These are phyloP conservation scores for Lindbergichthys nudifrons DNA, from an alignment of 2,797 vertebrate species.

Conservation along the genomic window DNA sequence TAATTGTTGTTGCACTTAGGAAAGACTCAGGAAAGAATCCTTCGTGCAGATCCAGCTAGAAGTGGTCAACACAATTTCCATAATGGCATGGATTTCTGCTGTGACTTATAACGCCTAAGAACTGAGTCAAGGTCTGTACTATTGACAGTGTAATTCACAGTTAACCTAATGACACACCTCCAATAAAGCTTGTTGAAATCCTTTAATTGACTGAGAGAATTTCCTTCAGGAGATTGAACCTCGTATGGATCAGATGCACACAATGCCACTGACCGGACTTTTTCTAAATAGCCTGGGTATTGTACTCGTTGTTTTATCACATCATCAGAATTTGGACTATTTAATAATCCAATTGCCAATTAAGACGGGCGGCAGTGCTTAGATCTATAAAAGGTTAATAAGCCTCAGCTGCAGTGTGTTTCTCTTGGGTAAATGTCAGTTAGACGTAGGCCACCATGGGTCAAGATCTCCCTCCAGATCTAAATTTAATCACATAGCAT, in stretches of 20 bases:
- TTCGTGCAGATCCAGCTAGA: slow-evolving; percentile 4
- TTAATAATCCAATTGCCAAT: slow-evolving; percentile 89
- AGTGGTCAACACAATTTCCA: slow-evolving; percentile 6
- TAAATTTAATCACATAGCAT: slow-evolving; percentile 89
- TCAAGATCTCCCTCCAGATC: slow-evolving; percentile 89
- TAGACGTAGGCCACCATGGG: slow-evolving; percentile 84
- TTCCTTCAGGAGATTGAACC: slow-evolving; percentile 47
- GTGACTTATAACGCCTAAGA: slow-evolving; percentile 8
- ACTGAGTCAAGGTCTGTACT: slow-evolving; percentile 10
- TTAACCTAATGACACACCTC: slow-evolving; percentile 54
- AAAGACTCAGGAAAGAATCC: background rate
- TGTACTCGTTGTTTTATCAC: slow-evolving; percentile 76
- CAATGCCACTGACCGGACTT: slow-evolving; percentile 60
- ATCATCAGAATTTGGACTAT: slow-evolving; percentile 83
- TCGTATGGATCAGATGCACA: slow-evolving; percentile 55
- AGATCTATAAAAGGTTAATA: slow-evolving; percentile 89
- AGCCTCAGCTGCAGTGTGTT: slow-evolving; percentile 85
- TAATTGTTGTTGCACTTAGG: background rate
- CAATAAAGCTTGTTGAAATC: slow-evolving; percentile 29
- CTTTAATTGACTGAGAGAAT: slow-evolving; percentile 41
- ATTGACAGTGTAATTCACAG: slow-evolving; percentile 42
- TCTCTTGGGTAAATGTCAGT: slow-evolving; percentile 90
- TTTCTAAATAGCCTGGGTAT: slow-evolving; percentile 72
- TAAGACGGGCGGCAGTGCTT: slow-evolving; percentile 80
- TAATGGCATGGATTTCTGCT: slow-evolving; percentile 24